Percentiles rank a stretch among this genome's conserved stretches.
These are phyloP conservation scores for Drosophila parthenogenetica DNA, from an alignment of 2,888 invertebrate species.

Conservation along the genomic window DNA sequence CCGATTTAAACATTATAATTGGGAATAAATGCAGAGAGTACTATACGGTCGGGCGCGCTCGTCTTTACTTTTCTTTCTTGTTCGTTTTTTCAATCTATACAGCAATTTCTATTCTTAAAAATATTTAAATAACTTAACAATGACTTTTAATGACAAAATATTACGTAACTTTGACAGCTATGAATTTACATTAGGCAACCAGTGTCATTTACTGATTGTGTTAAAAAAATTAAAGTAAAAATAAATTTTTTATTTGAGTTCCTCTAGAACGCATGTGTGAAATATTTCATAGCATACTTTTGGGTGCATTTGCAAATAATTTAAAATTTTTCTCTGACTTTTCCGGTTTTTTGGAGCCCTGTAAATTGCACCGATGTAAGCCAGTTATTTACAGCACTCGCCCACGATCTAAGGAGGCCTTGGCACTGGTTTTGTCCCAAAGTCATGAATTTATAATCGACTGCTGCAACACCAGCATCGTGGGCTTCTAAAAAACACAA, in stretches of 20 bases:
- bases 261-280: neutral
- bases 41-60: too few species aligned
- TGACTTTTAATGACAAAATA: neutral
- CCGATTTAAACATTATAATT: too few species aligned
- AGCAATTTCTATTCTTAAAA: too few species aligned
- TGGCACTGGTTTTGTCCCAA: constrained; percentile 6
- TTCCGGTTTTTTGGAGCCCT: neutral
- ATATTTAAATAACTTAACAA: neutral
- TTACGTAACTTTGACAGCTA: neutral
- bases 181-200: neutral
- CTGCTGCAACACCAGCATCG: constrained; percentile 16
- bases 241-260: too few species aligned
- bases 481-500: neutral
- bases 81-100: too few species aligned
- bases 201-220: neutral
- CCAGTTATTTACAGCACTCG: constrained; percentile 32
- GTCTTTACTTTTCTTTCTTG: too few species aligned
- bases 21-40: too few species aligned
- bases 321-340: too few species aligned
- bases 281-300: constrained; percentile 14
- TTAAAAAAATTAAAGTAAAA: too few species aligned
- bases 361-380: neutral
- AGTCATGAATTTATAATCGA: constrained; percentile 58
- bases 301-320: constrained; percentile 4
- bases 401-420: neutral